Evolutionary conservation across 2,888 invertebrate genomes (phyloP).

Genomic region (Nysson spinosus): DNA sequence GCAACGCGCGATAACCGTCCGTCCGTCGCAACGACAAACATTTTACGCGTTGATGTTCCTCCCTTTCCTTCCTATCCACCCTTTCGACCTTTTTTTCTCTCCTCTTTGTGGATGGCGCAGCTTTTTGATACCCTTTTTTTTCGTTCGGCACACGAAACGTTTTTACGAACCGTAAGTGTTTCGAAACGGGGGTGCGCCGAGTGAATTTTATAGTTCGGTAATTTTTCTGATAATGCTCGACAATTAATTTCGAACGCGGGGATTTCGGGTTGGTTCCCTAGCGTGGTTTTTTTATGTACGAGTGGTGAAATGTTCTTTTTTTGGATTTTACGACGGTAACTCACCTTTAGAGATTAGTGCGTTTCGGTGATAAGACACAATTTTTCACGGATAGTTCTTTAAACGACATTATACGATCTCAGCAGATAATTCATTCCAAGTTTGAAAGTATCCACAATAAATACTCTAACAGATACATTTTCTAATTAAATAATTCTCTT

Average conservation of each 20-base stretch:
- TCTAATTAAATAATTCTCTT: too few species aligned
- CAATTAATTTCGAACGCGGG: conserved; percentile 52
- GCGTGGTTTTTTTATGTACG: conserved; percentile 17
- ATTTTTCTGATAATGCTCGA: conserved; percentile 55
- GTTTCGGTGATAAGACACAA: too few species aligned
- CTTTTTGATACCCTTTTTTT: conserved; percentile 12
- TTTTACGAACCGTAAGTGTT: conserved; percentile 59
- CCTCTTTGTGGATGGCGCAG: conserved; percentile 17
- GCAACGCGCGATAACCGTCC: conserved; percentile 61
- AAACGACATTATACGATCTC: too few species aligned
- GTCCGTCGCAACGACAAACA: conserved; percentile 62
- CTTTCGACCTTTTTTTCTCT: conserved; percentile 16
- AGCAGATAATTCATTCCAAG: too few species aligned
- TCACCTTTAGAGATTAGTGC: too few species aligned
- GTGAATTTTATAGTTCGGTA: conserved; percentile 56
- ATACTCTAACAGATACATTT: too few species aligned
- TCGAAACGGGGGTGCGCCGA: conserved; percentile 48
- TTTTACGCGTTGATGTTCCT: conserved; percentile 62
- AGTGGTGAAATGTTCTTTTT: too few species aligned
- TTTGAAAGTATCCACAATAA: too few species aligned
- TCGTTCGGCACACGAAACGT: conserved; percentile 32
- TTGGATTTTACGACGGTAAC: too few species aligned
- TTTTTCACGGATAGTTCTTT: too few species aligned
- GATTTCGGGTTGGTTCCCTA: conserved; percentile 8
- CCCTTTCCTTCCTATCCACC: too few species aligned